Evolutionary conservation across 2,888 invertebrate genomes (phyloP).

Genomic region (Lasioglossum villosulum): DNA sequence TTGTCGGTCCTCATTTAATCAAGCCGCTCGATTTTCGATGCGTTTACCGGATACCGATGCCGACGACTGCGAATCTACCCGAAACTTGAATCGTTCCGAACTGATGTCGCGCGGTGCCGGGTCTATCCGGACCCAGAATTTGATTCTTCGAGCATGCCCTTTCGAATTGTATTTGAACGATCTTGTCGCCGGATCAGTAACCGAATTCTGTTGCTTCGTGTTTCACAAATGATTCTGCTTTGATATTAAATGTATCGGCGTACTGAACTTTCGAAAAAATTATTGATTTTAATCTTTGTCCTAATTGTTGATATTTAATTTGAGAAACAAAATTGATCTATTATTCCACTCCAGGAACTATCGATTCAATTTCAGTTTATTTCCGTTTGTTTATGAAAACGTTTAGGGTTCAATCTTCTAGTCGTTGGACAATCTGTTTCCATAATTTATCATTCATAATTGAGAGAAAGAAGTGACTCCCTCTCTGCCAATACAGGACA

Average conservation of each 20-base stretch:
- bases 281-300: not conserved
- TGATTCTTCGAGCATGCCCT: not conserved
- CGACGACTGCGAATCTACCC: not conserved
- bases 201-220: not conserved
- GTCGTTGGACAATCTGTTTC: too few relatives aligned
- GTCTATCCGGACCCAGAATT: not conserved
- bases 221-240: not conserved
- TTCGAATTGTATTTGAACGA: not conserved
- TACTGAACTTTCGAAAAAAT: not conserved
- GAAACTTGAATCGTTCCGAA: not conserved
- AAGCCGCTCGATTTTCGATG: not conserved
- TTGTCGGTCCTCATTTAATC: constrained; percentile 16
- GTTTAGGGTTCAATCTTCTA: too few relatives aligned
- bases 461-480: too few relatives aligned
- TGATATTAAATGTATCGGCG: not conserved
- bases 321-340: too few relatives aligned
- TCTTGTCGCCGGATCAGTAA: not conserved
- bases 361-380: too few relatives aligned
- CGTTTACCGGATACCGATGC: not conserved
- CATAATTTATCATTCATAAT: too few relatives aligned
- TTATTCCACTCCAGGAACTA: too few relatives aligned
- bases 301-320: too few relatives aligned
- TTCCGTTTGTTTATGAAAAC: too few relatives aligned
- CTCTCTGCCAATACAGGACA: too few relatives aligned
- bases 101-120: not conserved